Evolutionary conservation across 2,888 invertebrate species (phyloP), one percentile per base, ranked within the genome.

Genomic region (Ennomos erosarius): DNA sequence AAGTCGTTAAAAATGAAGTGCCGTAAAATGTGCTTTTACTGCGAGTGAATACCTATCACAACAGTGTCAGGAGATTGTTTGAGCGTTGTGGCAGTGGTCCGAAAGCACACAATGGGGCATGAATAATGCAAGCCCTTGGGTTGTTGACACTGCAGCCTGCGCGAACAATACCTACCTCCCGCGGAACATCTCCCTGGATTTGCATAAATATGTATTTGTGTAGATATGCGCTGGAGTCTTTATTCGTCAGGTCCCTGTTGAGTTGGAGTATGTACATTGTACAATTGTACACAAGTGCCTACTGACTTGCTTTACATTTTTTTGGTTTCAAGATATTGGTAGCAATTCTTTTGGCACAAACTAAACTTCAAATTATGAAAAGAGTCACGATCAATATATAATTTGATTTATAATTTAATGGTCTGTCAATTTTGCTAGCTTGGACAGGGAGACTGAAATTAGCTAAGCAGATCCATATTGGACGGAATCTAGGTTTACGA

Each of bases 61-160:
- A 49, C 44, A 36, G 50, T 36, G 45, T 36, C 16, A 49, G 44
- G 26, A n/a, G 13, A 38, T 38, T 59, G 57, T 54, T 57, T 46
- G 61, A 54, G 52, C 69, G 68, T 73, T 71, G 69, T 69, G 64
- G 61, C 64, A 39, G 36, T 71, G 69, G 73, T 72, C 72, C 70
- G 67, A 69, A 70, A 72, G 67, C 69, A 67, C 73, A 85, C 85
- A 85, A 85, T 82, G 78, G 79, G 62, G 58, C 74, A 86, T 87
- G 87, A 86, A 87, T 87, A 82, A 87, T 87, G 86, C 87, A 87
- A 80, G 65, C 64, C 76, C 77, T 79, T 76, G 74, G 87, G 87
- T 87, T 87, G 81, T 82, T 86, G 87, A 87, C 87, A 59, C 49
- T 61, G 64, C 69, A 67, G 64, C 65, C 63, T 55, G 69, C 69